Evolutionary conservation across 2,888 invertebrate genomes (phyloP), one percentile per base, ranked within the genome.

Genomic region (Xylocampa areola): DNA sequence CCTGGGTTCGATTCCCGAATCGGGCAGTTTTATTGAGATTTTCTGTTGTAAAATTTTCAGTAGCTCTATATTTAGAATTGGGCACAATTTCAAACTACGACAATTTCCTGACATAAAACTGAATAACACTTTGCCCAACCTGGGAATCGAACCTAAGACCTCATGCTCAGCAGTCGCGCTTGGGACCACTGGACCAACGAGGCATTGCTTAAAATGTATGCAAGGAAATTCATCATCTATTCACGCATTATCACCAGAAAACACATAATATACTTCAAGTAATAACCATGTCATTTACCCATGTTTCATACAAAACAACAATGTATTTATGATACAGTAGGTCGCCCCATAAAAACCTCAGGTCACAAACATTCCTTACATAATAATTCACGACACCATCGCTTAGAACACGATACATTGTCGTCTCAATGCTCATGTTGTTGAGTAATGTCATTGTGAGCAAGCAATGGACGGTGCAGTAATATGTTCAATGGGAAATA

Each of bases 331-430:
- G 37, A 37, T 40, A 51, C 49, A 33, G n/a, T n/a, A n/a, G 59
- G 36, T 45, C 52, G 40, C 19, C 45, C 19, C 53, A 50, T 51
- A 65, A 68, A 52, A 68, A 57, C 69, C 6, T 16, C 49, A 33
- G 57, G 58, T 64, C 53, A 32, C 37, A 30, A 6, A 29, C 21
- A n/a, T n/a, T 25, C 30, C 48, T 75, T 73, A 57, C 35, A 64
- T 75, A 68, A 72, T 23, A 52, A n/a, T n/a, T n/a, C 29, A 0
- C 32, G 21, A 43, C 39, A 47, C 14, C 48, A 58, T 55, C 57
- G 54, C 13, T 14, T 52, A 21, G 0, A 50, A 14, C 45, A 17
- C 8, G 4, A 27, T 74, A 55, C 72, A 68, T 68, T 64, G 52
- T 40, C 11, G 44, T 3, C 16, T 45, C 35, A 35, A 30, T 25